Base-by-base conservation (phyloP, 1,140 invertebrate species). In the Solen grandis region DNA sequence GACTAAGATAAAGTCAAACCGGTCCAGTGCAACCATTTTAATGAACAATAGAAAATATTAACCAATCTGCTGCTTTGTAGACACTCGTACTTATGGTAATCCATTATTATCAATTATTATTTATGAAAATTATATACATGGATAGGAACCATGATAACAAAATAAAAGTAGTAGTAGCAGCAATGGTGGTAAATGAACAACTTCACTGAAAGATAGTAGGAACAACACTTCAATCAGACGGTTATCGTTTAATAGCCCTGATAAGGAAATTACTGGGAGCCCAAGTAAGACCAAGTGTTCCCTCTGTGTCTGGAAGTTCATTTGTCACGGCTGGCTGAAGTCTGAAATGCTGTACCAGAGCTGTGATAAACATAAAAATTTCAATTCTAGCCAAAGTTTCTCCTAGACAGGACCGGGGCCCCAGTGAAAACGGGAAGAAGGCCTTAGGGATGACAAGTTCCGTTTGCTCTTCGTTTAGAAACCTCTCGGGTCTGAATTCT, bases 401-500 rank as follows among this genome's bases (percentile, higher is more conserved):
- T 14, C 83, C 85, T 19, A 86, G 59, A 78, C 85, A 86, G 19
- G 59, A 35, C n/a, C 85, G 80, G 38, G 65, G 70, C 0, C 84
- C 81, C 27, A 76, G 31, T 22, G 63, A 65, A 55, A 87, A 85
- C 1, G 83, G 84, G 38, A 87, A 84, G 27, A 84, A 75, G 25
- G 78, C 52, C 16, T 79, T 65, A 0, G 65, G 66, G 19, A 19
- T 52, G 16, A 50, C 36, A 27, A 81, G 31, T 14, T 78, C 41
- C 0, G 8, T 76, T 5, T 59, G 68, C 29, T 69, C 86, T 19
- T 85, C 85, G 13, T 84, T 81, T 10, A 93, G 70, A 82, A 92
- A 93, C 63, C 95, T 91, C 83, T 95, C 95, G 0, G 95, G 95
- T 0, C 94, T 91, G 82, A 96, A 96, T 33, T 93, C 91, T 54